These are phyloP conservation scores for Euphonia xanthogaster DNA, from an alignment of 2,797 vertebrate species.

Conservation along the genomic window DNA sequence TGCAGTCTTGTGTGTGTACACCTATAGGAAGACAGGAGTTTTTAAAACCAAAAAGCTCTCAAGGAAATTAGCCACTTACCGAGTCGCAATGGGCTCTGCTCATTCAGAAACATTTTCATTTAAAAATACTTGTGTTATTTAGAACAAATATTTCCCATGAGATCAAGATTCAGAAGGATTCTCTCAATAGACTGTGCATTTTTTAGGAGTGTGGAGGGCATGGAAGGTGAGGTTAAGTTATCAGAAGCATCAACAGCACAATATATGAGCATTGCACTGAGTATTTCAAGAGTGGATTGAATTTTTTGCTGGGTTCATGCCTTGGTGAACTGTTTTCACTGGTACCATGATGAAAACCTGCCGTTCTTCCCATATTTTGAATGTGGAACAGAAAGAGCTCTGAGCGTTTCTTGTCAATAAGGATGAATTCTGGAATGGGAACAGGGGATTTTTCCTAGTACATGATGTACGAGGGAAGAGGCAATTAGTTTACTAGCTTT, in stretches of 20 bases:
- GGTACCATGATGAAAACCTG: neutral
- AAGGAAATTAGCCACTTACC: neutral
- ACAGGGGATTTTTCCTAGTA: neutral
- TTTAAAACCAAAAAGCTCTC: neutral
- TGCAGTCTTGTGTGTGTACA: neutral
- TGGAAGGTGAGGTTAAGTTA: neutral
- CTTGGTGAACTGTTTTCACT: neutral
- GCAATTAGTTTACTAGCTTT: neutral
- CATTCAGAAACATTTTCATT: neutral
- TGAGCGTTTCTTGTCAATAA: neutral
- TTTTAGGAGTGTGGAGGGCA: neutral
- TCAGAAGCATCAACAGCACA: neutral
- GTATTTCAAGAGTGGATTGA: neutral
- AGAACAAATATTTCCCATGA: neutral
- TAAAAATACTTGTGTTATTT: neutral
- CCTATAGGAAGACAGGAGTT: neutral
- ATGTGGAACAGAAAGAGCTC: neutral
- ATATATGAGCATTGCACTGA: fast-evolving
- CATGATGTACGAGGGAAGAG: neutral
- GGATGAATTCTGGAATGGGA: neutral
- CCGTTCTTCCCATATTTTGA: neutral
- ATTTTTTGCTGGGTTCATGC: neutral
- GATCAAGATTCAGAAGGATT: neutral
- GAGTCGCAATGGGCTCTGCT: neutral
- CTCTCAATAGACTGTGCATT: neutral